Evolutionary conservation across 2,113 vertebrate species (phyloP).

Genomic region (Pogonocichla stellata): DNA sequence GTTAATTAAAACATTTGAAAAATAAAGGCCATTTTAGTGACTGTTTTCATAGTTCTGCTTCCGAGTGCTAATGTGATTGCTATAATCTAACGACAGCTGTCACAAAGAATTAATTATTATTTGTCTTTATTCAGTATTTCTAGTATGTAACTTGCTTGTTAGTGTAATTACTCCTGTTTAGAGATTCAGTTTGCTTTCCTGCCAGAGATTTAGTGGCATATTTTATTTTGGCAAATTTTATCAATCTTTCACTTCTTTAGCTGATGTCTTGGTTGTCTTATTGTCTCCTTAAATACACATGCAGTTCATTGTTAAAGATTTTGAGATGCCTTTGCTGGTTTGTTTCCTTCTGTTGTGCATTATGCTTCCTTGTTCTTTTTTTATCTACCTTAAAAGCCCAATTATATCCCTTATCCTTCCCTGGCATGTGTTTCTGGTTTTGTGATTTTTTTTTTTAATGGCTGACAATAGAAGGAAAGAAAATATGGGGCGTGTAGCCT

Average conservation of each 20-base stretch:
- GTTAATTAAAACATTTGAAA: constrained; percentile 24
- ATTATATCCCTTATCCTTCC: constrained; percentile 29
- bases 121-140: constrained; percentile 38
- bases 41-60: not conserved
- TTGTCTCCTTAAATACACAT: not conserved
- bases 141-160: not conserved
- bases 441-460: not conserved
- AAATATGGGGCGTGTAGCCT: not conserved
- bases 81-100: constrained; percentile 30
- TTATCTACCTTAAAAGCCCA: not conserved
- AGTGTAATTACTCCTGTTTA: constrained; percentile 26
- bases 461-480: constrained; percentile 63
- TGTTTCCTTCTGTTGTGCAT: constrained; percentile 41
- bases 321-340: not conserved
- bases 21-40: not conserved
- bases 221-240: not conserved
- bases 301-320: not conserved
- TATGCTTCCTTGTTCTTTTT: constrained; percentile 57
- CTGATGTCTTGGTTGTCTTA: not conserved
- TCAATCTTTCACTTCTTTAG: not conserved
- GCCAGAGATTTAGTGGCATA: not conserved
- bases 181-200: not conserved
- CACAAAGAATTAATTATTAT: constrained; percentile 40
- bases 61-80: not conserved
- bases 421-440: constrained; percentile 30